Evolutionary conservation across 2,113 vertebrate genomes (phyloP), one percentile per base, ranked within the genome.

Genomic region (Aegotheles bennettii): DNA sequence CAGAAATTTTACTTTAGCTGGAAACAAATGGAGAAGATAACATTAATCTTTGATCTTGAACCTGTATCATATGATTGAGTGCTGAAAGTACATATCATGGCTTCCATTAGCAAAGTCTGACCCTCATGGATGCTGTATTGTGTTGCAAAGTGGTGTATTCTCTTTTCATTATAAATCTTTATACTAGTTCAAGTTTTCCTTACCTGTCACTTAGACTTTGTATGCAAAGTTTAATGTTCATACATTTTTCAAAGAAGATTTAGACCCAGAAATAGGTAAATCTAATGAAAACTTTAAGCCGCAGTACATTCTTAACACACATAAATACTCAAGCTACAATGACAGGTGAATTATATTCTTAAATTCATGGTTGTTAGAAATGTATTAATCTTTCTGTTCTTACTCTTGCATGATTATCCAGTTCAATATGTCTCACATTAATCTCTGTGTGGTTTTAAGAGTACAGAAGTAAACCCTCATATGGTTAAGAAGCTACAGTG

Each of bases 61-160:
- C 2, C 2, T 47, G 3, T 36, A 65, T 48, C 8, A 28, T 40
- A 28, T 18, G 1, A 3, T 24, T 63, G 15, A 40, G 8, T 28
- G 7, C 8, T 70, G 15, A 77, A 77, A 74, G 17, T 15, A 51
- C 7, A 33, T 51, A 76, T 43, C 13, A 4, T 2, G 3, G 15
- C 7, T 93, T 68, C 31, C 25, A 26, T 2, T 45, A 33, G 9
- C 38, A 57, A 82, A 90, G 11, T 57, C 25, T 42, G 17, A 70
- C 26, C 16, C 8, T 42, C 0, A 0, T 42, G 15, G 19, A 35
- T 71, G 17, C 6, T 78, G 4, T n/a, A 71, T 3, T 53, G 17
- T 57, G 47, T n/a, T 71, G 16, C 33, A 31, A 74, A 79, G 26
- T 40, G 6, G 2, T 40, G 6, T 21, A 43, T 6, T 73, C 7